Evolutionary conservation across 2,888 invertebrate genomes (phyloP), one percentile per base, ranked within the genome.

Genomic region (Sialis lutaria): DNA sequence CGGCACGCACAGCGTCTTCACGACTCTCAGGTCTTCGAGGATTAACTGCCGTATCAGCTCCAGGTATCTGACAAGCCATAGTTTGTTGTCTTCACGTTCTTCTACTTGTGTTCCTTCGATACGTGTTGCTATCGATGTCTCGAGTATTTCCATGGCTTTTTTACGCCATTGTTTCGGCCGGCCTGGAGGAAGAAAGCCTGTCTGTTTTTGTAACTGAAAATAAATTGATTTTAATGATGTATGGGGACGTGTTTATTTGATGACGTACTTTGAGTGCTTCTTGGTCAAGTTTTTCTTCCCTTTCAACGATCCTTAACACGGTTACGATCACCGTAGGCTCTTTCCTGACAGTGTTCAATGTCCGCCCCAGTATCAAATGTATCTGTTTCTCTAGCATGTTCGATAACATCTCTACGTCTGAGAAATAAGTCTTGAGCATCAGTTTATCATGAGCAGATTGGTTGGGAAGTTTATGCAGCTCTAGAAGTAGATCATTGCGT

Each of bases 101-200:
- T 96, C 95, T 5, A 95, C 78, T 54, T 95, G 89, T 6, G 91
- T 95, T 0, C 95, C 96, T 66, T 96, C 96, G 46, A 97, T 86
- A 48, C 91, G 75, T 50, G 83, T 82, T 0, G 77, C 77, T 0
- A 89, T 88, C 0, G 85, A 78, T 57, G 80, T 76, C 59, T 83
- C 82, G 9, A 90, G 60, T 0, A 90, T 86, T 55, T 82, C 75
- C 62, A 95, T 82, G 0, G 86, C 83, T 73, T 85, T 87, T 8
- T 80, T 72, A 46, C 86, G 78, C 96, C 95, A 96, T 47, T 72
- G 70, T 60, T 97, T 95, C 0, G 96, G 97, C 35, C 98, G 74
- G 0, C 92, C 93, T 0, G 93, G 93, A 1, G 97, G 90, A 67
- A 91, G 72, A 60, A 96, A 98, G 1, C 88, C 88, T 4, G 85